A percentile compares a stretch with the other conserved stretches of the same genome.
Evolutionary conservation across 2,113 vertebrate species (phyloP).

Genomic region (Aegotheles bennettii): DNA sequence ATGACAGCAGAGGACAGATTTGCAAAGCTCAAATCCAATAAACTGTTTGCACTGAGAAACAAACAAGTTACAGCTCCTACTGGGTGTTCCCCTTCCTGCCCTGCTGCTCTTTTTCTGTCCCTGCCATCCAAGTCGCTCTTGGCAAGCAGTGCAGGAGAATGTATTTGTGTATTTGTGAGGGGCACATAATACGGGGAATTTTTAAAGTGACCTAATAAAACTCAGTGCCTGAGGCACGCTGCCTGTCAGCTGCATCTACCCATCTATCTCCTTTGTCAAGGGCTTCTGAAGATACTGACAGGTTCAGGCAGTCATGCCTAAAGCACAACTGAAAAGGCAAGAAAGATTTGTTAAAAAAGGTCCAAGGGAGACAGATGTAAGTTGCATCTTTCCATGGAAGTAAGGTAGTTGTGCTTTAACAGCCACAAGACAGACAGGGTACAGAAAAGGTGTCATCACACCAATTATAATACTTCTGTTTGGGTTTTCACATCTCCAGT

Average conservation of each 20-base stretch:
- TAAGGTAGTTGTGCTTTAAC: neutral
- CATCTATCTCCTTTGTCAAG: neutral
- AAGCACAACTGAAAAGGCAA: neutral
- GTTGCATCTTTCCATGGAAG: neutral
- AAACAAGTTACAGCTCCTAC: neutral
- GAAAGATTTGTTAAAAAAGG: neutral
- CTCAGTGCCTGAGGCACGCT: neutral
- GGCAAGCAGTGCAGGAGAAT: neutral
- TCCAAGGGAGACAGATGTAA: neutral
- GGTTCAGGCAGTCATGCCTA: neutral
- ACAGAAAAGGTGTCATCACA: neutral
- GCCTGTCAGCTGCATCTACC: neutral
- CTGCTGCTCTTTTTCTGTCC: neutral
- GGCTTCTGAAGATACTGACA: neutral
- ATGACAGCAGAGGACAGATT: neutral
- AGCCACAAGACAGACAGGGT: neutral
- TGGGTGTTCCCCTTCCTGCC: constrained; percentile 41
- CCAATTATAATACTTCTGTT: neutral
- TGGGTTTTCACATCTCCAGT: neutral
- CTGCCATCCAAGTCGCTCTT: neutral
- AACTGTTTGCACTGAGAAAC: constrained; percentile 14
- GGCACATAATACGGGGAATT: neutral
- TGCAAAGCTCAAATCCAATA: neutral
- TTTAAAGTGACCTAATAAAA: neutral
- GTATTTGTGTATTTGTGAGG: neutral